A percentile compares a stretch with the other conserved stretches of the same genome.
phyloP scores from a whole-genome alignment of 2,888 invertebrate species.

The Agrochola lychnidis region DNA sequence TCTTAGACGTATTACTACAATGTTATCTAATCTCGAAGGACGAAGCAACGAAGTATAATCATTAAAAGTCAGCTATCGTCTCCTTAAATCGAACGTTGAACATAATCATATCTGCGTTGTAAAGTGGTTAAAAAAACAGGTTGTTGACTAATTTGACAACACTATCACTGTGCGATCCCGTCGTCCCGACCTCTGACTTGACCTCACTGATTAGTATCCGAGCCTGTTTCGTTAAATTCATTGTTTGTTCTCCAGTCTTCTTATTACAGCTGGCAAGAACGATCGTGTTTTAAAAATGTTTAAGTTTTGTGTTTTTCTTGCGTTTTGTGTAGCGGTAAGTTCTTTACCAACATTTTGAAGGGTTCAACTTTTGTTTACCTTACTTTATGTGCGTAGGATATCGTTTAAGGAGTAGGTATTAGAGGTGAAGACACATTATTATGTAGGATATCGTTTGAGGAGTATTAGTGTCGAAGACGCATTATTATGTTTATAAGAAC shows the following conservation, averaged over 20 bases:
- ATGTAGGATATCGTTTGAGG: not conserved
- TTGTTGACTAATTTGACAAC: conserved; percentile 22
- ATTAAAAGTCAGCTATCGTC: no score
- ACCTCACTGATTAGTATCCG: conserved; percentile 38
- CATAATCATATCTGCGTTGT: not conserved
- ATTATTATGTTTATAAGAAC: not conserved
- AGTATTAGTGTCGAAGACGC: not conserved
- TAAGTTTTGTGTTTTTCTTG: conserved; percentile 43
- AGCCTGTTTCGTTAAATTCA: not conserved
- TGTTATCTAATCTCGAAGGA: no score
- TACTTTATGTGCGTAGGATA: not conserved
- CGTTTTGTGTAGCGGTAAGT: conserved; percentile 43
- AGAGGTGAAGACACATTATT: not conserved
- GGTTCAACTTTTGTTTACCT: not conserved
- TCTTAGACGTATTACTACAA: no score
- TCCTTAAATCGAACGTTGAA: conserved; percentile 7
- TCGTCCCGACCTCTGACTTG: conserved; percentile 40
- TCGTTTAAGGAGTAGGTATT: not conserved
- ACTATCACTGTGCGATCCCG: conserved; percentile 19
- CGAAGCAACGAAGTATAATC: no score
- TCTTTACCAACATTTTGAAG: not conserved
- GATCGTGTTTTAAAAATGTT: conserved; percentile 43
- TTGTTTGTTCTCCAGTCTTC: conserved; percentile 35
- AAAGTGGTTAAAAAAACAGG: conserved; percentile 17
- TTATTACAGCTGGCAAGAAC: conserved; percentile 1